A percentile compares a stretch with the other conserved stretches of the same genome.
phyloP scores from a whole-genome alignment of 2,888 invertebrate species.

The Ischnus inquisitorius region DNA sequence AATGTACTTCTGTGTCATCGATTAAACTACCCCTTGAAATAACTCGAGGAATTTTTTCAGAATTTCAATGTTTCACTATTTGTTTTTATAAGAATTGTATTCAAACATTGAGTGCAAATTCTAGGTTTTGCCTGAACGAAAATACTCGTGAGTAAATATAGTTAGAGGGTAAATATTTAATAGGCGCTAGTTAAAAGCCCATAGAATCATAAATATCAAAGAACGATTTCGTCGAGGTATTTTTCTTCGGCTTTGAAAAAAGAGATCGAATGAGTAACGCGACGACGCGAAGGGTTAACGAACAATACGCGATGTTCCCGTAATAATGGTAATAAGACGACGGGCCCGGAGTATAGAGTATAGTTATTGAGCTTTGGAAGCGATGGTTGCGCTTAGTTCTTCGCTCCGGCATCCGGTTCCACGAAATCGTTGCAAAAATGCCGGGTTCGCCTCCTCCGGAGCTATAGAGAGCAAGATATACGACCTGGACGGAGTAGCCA shows the following conservation, averaged over 20 bases:
- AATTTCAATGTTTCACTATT: neutral
- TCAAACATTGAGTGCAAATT: neutral
- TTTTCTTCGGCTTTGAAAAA: neutral
- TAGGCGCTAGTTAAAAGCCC: neutral
- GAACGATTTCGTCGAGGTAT: neutral
- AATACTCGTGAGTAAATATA: neutral
- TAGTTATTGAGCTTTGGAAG: slow-evolving; percentile 5
- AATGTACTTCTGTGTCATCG: no score
- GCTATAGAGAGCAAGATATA: slow-evolving; percentile 41
- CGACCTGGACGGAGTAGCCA: slow-evolving; percentile 37
- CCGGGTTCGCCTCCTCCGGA: slow-evolving; percentile 15
- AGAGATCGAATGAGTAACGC: neutral
- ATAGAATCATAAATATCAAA: neutral
- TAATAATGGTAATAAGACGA: slow-evolving; percentile 16
- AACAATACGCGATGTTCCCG: slow-evolving; percentile 7
- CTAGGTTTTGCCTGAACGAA: neutral
- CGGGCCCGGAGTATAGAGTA: neutral
- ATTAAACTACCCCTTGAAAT: neutral
- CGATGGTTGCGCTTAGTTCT: neutral
- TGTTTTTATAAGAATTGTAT: neutral
- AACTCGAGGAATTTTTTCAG: neutral
- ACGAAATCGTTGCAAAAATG: slow-evolving; percentile 44
- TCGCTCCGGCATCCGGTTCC: slow-evolving; percentile 23
- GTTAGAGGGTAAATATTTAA: neutral
- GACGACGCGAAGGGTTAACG: slow-evolving; percentile 2